Percentiles rank a stretch among this genome's conserved stretches.
phyloP scores from a whole-genome alignment of 2,888 invertebrate genomes.

The Lasioglossum malachurum region DNA sequence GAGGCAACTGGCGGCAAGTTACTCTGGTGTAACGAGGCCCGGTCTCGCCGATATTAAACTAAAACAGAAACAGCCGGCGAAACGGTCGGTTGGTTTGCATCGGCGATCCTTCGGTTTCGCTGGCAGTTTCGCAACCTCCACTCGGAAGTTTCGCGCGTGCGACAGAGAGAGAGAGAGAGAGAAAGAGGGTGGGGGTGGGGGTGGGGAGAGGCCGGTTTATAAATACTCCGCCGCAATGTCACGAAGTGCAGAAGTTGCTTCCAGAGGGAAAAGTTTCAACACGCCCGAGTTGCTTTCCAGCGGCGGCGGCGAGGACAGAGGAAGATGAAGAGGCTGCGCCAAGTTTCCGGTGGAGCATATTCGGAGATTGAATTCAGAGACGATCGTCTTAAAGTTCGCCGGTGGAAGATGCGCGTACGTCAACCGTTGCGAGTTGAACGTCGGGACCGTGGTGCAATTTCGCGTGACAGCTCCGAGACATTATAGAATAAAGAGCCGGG shows the following conservation, averaged over 20 bases:
- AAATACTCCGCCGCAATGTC: slow-evolving; percentile 62
- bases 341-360: slow-evolving; percentile 62
- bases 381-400: slow-evolving; percentile 52
- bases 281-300: slow-evolving; percentile 40
- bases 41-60: slow-evolving; percentile 51
- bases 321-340: slow-evolving; percentile 21
- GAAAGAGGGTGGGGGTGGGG: neutral
- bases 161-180: neutral
- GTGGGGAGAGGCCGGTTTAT: slow-evolving; percentile 49
- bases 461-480: slow-evolving; percentile 12
- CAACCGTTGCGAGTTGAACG: slow-evolving; percentile 10
- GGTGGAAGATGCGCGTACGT: slow-evolving; percentile 47
- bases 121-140: slow-evolving; percentile 13
- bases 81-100: slow-evolving; percentile 28
- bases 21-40: neutral
- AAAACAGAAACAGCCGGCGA: slow-evolving; percentile 37
- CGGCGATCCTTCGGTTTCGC: slow-evolving; percentile 22
- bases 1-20: neutral
- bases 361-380: slow-evolving; percentile 67
- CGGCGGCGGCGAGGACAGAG: neutral
- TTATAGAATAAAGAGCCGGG: slow-evolving; percentile 19
- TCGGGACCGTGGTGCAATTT: slow-evolving; percentile 15
- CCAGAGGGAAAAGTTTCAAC: slow-evolving; percentile 46
- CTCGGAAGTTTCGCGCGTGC: slow-evolving; percentile 45
- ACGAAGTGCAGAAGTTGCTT: slow-evolving; percentile 41